phyloP scores from a whole-genome alignment of 2,113 vertebrate genomes.

The Mormyrus iriodes region DNA sequence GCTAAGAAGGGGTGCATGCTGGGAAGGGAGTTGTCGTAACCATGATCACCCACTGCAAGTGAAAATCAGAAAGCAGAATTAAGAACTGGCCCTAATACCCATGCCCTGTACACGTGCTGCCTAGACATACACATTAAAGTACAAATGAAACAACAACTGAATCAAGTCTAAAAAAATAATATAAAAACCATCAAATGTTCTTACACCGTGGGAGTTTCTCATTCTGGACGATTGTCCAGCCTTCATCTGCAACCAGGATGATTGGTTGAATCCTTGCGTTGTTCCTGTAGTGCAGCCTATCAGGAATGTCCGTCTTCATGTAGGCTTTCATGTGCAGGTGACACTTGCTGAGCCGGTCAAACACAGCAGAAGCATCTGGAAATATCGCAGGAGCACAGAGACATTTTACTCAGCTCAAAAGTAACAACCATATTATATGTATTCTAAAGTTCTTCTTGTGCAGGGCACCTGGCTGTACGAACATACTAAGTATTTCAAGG shows the following conservation, averaged over 20 bases:
- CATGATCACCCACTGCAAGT: slow-evolving; percentile 84
- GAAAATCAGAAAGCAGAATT: slow-evolving; percentile 17
- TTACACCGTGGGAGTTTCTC: slow-evolving; percentile 64
- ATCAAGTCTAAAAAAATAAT: background rate
- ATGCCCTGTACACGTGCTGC: background rate
- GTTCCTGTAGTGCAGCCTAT: slow-evolving; percentile 76
- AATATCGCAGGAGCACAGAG: slow-evolving; percentile 16
- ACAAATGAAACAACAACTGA: background rate
- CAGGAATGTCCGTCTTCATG: slow-evolving; percentile 77
- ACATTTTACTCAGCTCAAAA: background rate
- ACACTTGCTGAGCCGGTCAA: slow-evolving; percentile 67
- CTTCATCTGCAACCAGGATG: slow-evolving; percentile 84
- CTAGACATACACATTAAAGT: background rate
- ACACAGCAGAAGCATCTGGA: slow-evolving; percentile 58
- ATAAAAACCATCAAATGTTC: slow-evolving; percentile 28
- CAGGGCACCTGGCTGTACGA: background rate
- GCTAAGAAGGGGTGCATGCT: slow-evolving; percentile 95
- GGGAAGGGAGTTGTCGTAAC: slow-evolving; percentile 80
- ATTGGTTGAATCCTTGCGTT: slow-evolving; percentile 79
- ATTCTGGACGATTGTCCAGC: slow-evolving; percentile 80
- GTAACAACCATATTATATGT: background rate
- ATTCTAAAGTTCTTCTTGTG: background rate
- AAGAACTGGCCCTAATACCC: background rate
- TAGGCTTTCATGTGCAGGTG: slow-evolving; percentile 72
- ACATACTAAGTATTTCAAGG: background rate